Base-by-base conservation (phyloP, 2,797 vertebrate species). In the Brachyrhaphis roseni region DNA sequence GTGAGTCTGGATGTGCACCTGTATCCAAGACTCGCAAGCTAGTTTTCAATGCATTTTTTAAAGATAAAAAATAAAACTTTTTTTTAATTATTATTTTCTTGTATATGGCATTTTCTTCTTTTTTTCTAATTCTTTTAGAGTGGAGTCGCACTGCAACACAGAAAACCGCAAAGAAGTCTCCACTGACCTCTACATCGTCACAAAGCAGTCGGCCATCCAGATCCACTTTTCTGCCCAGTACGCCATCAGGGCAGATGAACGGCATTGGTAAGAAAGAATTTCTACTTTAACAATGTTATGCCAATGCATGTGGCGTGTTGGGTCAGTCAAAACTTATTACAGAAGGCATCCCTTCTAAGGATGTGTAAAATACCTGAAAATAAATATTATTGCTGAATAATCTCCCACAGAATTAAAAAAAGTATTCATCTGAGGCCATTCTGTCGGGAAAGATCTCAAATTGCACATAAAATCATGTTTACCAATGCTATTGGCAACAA, bases 61-160 rank as follows among this genome's bases (percentile, higher is more conserved):
- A 47, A 49, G 4, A 26, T 45, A 64, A 10, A 8, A 23, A 39
- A 18, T 7, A 20, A 1, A 62, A 62, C 31, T 1, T 31, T 62
- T 28, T 59, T 59, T 62, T n/a, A n/a, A n/a, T n/a, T n/a, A n/a
- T n/a, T 7, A n/a, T 66, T 43, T 71, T 3, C 43, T 34, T 36
- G 8, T 51, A 51, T 51, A 23, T 51, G 8, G 8, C 5, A 47
- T 74, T 8, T 70, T 47, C 64, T 34, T 51, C 43, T 55, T 3
- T 41, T 45, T 79, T 1, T 62, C 59, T 47, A 47, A 0, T 31
- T 78, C 39, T 79, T 36, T 62, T 88, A 99, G 98, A 99, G 53
- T 99, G 98, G 98, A 99, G 97, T 92, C 97, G 96, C 83, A 98
- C 97, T 62, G 96, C 96, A 83, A 98, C 97, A 43, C 97, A 98